These are phyloP conservation scores for Iguana delicatissima DNA, from an alignment of 2,797 vertebrate species.

Conservation along the genomic window DNA sequence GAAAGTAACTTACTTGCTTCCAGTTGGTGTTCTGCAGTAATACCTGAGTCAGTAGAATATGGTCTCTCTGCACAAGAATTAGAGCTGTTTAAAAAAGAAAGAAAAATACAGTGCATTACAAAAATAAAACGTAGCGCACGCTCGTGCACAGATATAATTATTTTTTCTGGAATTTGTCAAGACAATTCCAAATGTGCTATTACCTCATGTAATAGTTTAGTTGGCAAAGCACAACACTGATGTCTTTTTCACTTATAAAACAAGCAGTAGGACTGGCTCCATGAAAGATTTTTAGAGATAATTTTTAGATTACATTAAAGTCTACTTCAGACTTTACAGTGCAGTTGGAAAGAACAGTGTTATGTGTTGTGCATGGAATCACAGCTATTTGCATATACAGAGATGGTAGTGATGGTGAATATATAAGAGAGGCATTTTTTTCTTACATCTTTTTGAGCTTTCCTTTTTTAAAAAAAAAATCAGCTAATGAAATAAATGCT, in stretches of 20 bases:
- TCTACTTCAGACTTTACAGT: no score
- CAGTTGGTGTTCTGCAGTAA: slow-evolving; percentile 28
- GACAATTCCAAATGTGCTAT: background rate
- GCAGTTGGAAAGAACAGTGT: no score
- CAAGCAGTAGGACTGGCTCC: slow-evolving; percentile 7
- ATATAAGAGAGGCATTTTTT: no score
- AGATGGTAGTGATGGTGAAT: no score
- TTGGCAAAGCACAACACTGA: slow-evolving; percentile 18
- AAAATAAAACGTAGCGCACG: background rate
- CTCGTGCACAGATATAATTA: background rate
- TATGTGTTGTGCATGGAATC: no score
- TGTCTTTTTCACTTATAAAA: slow-evolving; percentile 11
- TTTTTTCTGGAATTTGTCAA: background rate
- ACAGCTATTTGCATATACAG: no score
- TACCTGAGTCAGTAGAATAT: slow-evolving; percentile 1
- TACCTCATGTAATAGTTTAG: background rate
- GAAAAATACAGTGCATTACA: slow-evolving; percentile 25
- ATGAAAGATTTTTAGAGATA: background rate
- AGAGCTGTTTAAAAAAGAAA: slow-evolving; percentile 23
- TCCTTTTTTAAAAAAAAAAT: background rate
- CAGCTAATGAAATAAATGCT: background rate
- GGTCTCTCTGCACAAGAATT: slow-evolving; percentile 38
- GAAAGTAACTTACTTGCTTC: slow-evolving; percentile 42
- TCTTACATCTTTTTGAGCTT: background rate
- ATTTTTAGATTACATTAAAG: no score